phyloP scores from a whole-genome alignment of 2,888 invertebrate genomes.

The Scaptomyza tumidula region DNA sequence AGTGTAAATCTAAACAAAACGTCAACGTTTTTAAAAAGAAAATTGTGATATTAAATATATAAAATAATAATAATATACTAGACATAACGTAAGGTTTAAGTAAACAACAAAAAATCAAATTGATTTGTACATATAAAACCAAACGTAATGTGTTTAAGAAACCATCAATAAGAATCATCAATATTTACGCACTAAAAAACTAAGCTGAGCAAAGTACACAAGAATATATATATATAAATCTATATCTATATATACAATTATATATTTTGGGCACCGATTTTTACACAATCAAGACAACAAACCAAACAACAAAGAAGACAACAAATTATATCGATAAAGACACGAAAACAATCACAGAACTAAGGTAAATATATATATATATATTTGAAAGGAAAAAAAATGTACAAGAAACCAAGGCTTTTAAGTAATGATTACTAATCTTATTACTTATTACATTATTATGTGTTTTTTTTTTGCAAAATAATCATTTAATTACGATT shows the following conservation, averaged over 20 bases:
- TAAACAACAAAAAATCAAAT: conserved; percentile 32
- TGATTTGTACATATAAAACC: conserved; percentile 52
- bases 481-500: no score
- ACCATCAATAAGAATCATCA: conserved; percentile 43
- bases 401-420: no score
- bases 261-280: conserved; percentile 79
- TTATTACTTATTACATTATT: no score
- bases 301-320: conserved; percentile 34
- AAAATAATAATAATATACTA: conserved; percentile 33
- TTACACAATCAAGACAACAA: conserved; percentile 61
- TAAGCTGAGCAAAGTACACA: conserved; percentile 65
- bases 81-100: conserved; percentile 42
- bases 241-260: conserved; percentile 41
- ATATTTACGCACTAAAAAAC: conserved; percentile 59
- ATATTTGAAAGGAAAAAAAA: background rate
- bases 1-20: conserved; percentile 74
- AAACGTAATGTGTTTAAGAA: conserved; percentile 31
- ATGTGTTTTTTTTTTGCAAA: no score
- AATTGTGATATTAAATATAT: conserved; percentile 77
- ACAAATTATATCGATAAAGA: conserved; percentile 67
- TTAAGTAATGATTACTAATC: no score
- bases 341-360: conserved; percentile 78
- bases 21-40: conserved; percentile 75
- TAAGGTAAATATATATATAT: conserved; percentile 67
- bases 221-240: conserved; percentile 52